Percentiles rank a stretch among this genome's conserved stretches.
phyloP scores from a whole-genome alignment of 2,113 vertebrate species.

The Pyrgilauda ruficollis region DNA sequence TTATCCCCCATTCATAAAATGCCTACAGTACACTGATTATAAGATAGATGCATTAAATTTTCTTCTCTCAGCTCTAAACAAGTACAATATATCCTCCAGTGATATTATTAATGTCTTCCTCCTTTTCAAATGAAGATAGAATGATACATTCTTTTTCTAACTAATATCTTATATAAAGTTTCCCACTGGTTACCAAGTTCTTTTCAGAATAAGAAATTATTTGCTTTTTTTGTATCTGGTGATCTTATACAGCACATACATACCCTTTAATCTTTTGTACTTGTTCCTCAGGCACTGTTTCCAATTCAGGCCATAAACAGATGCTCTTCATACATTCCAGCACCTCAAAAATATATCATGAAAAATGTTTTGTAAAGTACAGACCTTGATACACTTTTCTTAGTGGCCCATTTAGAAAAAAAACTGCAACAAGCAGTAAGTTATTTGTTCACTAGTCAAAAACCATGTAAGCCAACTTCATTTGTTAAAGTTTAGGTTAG shows the following conservation, averaged over 20 bases:
- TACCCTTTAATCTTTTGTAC: slow-evolving; percentile 24
- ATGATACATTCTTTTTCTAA: neutral
- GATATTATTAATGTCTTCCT: neutral
- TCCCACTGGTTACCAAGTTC: neutral
- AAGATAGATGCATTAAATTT: neutral
- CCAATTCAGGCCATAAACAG: slow-evolving; percentile 56
- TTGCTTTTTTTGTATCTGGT: neutral
- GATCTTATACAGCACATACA: neutral
- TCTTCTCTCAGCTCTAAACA: neutral
- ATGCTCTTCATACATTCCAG: slow-evolving; percentile 65
- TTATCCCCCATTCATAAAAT: neutral
- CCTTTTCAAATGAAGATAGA: neutral
- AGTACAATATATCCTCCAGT: neutral
- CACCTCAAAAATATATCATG: neutral
- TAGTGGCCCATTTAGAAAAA: neutral
- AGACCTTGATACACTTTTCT: neutral
- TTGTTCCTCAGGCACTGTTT: slow-evolving; percentile 13
- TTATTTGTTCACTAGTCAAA: neutral
- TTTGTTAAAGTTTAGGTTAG: neutral
- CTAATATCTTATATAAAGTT: neutral
- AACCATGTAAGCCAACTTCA: neutral
- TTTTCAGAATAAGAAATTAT: neutral
- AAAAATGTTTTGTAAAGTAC: neutral
- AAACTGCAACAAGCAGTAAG: neutral
- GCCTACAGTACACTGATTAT: neutral